Base-by-base conservation (phyloP, 2,113 vertebrate genomes). In the Sphyrna mokarran region DNA sequence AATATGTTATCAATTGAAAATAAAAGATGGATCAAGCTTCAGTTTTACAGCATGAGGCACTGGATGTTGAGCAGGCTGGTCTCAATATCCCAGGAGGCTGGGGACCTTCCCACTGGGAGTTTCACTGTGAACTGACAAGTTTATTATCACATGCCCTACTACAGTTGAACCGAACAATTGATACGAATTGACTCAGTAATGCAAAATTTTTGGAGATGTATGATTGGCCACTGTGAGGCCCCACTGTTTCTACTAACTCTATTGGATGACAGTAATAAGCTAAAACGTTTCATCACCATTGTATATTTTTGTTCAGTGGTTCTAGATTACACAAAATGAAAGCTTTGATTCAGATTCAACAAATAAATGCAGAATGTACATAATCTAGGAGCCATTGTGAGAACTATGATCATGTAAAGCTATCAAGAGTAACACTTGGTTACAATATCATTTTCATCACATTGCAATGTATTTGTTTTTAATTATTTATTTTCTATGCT, bases 101-200 rank as follows among this genome's bases (percentile, higher is more conserved):
- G 20, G 86, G 61, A 93, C 18, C 33, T 22, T 91, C 89, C 58
- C 89, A 93, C 61, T 66, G 16, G n/a, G 89, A 16, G n/a, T 37
- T n/a, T 66, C 89, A 93, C 89, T 68, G 89, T 66, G 89, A 37
- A 93, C 89, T 93, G 89, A 93, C 33, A 93, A 40, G 89, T 93
- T 93, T 93, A 93, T 93, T 93, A 93, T 93, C 89, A 37, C 89
- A 93, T 93, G 61, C 89, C 63, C 66, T 93, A 66, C 89, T 93
- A 40, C 7, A 93, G 29, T n/a, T 91, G 87, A 91, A 91, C 87
- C 87, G 6, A 90, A 91, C 26, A 91, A 91, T 93, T 40, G 16
- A 37, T 83, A 83, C 6, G 37, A 83, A 83, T 83, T 93, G 89
- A 40, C 61, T n/a, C 58, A 68, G 61, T 93, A 63, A 93, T 63